phyloP scores from a whole-genome alignment of 35 echinoderm and acorn worm genomes.

The Apostichopus californicus region DNA sequence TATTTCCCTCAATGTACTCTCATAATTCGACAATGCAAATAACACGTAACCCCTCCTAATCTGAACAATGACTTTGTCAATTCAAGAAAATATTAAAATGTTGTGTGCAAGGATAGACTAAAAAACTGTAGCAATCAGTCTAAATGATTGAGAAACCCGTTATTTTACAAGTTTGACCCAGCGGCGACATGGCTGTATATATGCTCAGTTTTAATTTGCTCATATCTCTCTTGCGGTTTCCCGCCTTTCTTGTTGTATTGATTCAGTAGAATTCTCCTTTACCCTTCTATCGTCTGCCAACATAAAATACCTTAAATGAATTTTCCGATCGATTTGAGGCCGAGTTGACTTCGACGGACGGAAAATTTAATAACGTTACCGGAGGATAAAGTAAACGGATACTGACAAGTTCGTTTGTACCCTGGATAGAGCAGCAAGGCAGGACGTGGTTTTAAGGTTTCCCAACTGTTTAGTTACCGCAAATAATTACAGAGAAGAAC shows the following conservation, averaged over 20 bases:
- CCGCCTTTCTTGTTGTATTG: not conserved
- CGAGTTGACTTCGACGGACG: slow-evolving; percentile 41
- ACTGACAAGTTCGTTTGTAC: slow-evolving; percentile 21
- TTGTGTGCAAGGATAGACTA: no score
- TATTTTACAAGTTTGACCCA: not conserved
- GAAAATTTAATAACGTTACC: slow-evolving; percentile 54
- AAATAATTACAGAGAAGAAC: not conserved
- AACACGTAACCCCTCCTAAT: no score
- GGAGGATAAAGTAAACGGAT: slow-evolving; percentile 50
- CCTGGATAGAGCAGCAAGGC: slow-evolving; percentile 29
- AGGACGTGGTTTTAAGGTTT: not conserved
- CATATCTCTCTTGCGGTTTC: not conserved
- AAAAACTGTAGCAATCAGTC: not conserved
- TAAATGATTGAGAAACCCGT: not conserved
- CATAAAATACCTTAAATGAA: slow-evolving; percentile 50
- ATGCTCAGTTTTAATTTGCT: slow-evolving; percentile 2
- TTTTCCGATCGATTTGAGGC: slow-evolving; percentile 43
- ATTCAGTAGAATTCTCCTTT: not conserved
- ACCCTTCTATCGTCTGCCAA: slow-evolving; percentile 46
- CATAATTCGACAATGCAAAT: no score
- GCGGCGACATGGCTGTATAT: not conserved
- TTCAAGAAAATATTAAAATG: no score
- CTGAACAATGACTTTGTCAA: no score
- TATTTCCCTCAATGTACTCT: no score
- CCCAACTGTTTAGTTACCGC: not conserved